Evolutionary conservation across 2,888 invertebrate genomes (phyloP).

Genomic region (Epistrophella euchroma): DNA sequence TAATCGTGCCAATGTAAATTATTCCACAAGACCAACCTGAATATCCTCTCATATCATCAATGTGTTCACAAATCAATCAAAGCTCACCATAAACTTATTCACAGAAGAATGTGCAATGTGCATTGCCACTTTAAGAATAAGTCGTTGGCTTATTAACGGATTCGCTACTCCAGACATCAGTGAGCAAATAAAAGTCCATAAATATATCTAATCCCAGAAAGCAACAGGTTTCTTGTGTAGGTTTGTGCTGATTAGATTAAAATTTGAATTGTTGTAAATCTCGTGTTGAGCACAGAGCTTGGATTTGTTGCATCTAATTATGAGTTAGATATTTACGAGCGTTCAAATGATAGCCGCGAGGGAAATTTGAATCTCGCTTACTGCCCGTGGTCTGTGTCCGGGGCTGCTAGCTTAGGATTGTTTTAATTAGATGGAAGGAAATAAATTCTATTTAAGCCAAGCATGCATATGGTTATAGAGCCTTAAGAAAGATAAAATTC

Average conservation of each 20-base stretch:
- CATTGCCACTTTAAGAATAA: constrained; percentile 15
- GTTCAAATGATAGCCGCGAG: constrained; percentile 46
- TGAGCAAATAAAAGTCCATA: constrained; percentile 26
- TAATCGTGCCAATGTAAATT: not conserved
- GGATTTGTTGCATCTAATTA: constrained; percentile 56
- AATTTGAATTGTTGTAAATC: constrained; percentile 34
- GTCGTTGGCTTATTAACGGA: constrained; percentile 46
- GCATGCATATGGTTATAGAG: not conserved
- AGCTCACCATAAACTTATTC: constrained; percentile 8
- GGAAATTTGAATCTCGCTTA: constrained; percentile 5
- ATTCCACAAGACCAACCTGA: not conserved
- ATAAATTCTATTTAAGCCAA: constrained; percentile 23
- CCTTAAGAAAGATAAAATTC: constrained; percentile 13
- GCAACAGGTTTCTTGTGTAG: constrained; percentile 26
- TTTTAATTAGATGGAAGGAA: constrained; percentile 37
- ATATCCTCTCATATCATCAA: not conserved
- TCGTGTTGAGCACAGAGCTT: constrained; percentile 20
- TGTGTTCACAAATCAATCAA: constrained; percentile 40
- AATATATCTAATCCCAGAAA: constrained; percentile 35
- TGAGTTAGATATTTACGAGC: constrained; percentile 48
- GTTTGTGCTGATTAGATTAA: constrained; percentile 51
- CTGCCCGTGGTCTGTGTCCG: too few relatives aligned
- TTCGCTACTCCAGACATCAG: not conserved
- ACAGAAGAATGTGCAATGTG: constrained; percentile 8
- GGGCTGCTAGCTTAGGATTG: constrained; percentile 5